Evolutionary conservation across 2,888 invertebrate genomes (phyloP).

Genomic region (Cosmia trapezina): DNA sequence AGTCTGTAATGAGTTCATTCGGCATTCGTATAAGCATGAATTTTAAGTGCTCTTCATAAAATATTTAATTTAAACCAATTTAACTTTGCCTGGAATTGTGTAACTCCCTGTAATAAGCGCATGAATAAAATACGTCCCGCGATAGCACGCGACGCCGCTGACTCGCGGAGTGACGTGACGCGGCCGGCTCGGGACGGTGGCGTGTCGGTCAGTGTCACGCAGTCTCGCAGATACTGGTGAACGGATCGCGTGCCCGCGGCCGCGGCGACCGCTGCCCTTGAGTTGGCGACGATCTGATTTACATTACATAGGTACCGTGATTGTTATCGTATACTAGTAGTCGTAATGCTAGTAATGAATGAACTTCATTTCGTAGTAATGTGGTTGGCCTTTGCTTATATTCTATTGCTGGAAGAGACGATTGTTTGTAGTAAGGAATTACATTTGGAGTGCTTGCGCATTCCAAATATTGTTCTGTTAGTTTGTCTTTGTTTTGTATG

Average conservation of each 20-base stretch:
- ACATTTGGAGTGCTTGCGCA: not conserved
- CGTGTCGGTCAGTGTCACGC: constrained; percentile 25
- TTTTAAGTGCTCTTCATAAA: constrained; percentile 1
- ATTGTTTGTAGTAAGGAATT: not conserved
- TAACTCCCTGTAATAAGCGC: not conserved
- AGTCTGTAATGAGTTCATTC: not conserved
- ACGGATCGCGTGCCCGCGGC: constrained; percentile 40
- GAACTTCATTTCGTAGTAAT: not conserved
- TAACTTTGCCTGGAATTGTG: constrained; percentile 5
- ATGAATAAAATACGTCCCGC: constrained; percentile 28
- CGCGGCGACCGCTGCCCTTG: constrained; percentile 23
- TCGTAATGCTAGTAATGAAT: constrained; percentile 21
- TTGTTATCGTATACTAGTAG: not conserved
- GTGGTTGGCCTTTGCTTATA: not conserved
- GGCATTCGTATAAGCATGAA: not conserved
- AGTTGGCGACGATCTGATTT: constrained; percentile 7
- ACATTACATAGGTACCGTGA: constrained; percentile 3
- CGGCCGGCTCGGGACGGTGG: not conserved
- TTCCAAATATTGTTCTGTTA: not conserved
- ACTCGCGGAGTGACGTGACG: constrained; percentile 1
- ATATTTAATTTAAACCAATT: constrained; percentile 20
- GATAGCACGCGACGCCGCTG: constrained; percentile 3
- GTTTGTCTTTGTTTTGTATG: not conserved
- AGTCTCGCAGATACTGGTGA: constrained; percentile 12
- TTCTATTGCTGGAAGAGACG: not conserved